Evolutionary conservation across 2,113 vertebrate species (phyloP), one percentile per base, ranked within the genome.

Genomic region (Pomatostomus ruficeps): DNA sequence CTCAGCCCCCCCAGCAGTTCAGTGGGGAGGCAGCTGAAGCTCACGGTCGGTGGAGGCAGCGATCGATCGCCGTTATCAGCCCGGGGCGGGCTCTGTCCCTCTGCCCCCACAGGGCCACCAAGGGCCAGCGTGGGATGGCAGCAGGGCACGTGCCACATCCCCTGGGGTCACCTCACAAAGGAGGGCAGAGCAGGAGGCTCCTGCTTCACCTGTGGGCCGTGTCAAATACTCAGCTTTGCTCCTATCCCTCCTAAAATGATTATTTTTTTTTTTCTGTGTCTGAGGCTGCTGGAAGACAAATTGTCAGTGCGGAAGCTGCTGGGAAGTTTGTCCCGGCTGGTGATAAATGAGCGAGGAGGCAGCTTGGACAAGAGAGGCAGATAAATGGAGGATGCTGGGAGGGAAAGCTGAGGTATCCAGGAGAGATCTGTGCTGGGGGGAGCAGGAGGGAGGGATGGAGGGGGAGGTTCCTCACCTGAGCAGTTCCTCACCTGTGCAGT

Each of bases 401-500:
- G 66, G 22, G 59, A 54, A 84, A 46, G 67, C 55, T 43, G 21
- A 16, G 2, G 1, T 0, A 24, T 2, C 38, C 59, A 66, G 73
- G 22, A 74, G 35, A 84, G 59, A 35, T 31, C 20, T 0, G 12
- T 40, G 66, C 66, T 35, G 49, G 2, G 8, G 40, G 24, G 58
- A 68, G 58, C 33, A 35, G 46, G 35, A 35, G 46, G 35, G 21
- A 7, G 19, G 10, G 66, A 63, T n/a, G 51, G 31, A 35, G 58
- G 2, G 51, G 72, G 14, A 36, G 8, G n/a, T n/a, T n/a, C n/a
- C n/a, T n/a, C n/a, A n/a, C n/a, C n/a, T n/a, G n/a, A 6, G 33
- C 49, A 49, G 48, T 66, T 42, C 61, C 98, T 95, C 86, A 99
- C 99, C 85, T 0, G 98, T 99, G 97, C 99, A 99, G 97, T 98